Conservation (phyloP, 2,888 invertebrate genomes). For the Xestobium rufovillosum region DNA sequence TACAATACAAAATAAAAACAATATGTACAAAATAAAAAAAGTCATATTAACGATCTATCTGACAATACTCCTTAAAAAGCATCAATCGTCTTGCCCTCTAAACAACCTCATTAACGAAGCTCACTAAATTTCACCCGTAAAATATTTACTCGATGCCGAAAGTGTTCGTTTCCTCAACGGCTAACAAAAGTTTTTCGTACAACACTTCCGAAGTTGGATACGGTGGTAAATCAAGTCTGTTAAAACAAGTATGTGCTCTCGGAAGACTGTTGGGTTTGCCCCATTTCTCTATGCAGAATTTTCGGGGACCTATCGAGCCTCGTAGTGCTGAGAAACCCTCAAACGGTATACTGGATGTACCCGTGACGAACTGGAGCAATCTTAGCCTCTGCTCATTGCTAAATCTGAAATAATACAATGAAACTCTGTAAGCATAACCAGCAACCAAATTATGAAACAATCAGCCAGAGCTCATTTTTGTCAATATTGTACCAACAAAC, state of each 20-base stretch:
- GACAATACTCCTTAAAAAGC: too few relatives aligned
- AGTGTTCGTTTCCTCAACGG: constrained; percentile 93
- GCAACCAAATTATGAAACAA: too few relatives aligned
- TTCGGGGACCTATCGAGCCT: constrained; percentile 90
- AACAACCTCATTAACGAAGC: too few relatives aligned
- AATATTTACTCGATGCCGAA: constrained; percentile 82
- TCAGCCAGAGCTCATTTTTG: not conserved
- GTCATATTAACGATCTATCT: too few relatives aligned
- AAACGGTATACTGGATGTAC: constrained; percentile 95
- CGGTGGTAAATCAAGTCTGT: constrained; percentile 91
- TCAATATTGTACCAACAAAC: not conserved
- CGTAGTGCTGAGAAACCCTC: constrained; percentile 93
- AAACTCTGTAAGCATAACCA: not conserved
- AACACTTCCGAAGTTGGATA: constrained; percentile 89
- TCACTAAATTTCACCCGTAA: constrained; percentile 12
- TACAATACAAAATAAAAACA: too few relatives aligned
- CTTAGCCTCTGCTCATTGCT: constrained; percentile 91
- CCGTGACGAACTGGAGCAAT: constrained; percentile 93
- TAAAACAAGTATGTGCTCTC: constrained; percentile 96
- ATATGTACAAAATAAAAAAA: too few relatives aligned
- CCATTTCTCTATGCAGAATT: constrained; percentile 97
- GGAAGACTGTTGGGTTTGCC: constrained; percentile 90
- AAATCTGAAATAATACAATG: constrained; percentile 52
- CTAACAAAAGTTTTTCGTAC: constrained; percentile 84
- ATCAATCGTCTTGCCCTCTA: too few relatives aligned